Evolutionary conservation across 2,888 invertebrate genomes (phyloP).

Genomic region (Hetaerina titia): DNA sequence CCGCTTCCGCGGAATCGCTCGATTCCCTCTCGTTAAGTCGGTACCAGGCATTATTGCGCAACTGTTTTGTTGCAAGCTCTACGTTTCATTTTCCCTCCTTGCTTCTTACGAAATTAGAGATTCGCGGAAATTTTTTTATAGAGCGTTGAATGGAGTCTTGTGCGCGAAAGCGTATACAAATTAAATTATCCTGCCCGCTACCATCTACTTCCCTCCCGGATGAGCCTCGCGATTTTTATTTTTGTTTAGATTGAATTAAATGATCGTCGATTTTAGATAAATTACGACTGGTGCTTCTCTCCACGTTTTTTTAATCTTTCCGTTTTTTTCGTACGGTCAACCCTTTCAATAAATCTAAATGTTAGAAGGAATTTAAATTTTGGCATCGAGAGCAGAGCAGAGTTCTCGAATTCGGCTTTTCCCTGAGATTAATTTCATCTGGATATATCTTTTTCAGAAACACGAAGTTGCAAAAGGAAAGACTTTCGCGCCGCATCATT

Average conservation of each 20-base stretch:
- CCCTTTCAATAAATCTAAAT: background rate
- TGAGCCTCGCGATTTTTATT: background rate
- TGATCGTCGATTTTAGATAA: background rate
- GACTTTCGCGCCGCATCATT: no score
- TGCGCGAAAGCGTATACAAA: background rate
- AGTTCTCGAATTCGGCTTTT: background rate
- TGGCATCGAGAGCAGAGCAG: background rate
- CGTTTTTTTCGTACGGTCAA: background rate
- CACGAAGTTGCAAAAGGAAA: no score
- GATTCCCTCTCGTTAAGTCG: background rate
- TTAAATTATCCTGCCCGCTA: background rate
- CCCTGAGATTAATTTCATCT: background rate
- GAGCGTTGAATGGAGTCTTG: background rate
- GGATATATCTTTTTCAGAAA: no score
- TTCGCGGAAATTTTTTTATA: background rate
- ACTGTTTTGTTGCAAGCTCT: background rate
- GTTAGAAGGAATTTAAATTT: background rate
- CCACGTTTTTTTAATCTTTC: background rate
- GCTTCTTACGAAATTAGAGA: background rate
- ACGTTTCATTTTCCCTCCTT: background rate
- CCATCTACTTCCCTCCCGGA: background rate
- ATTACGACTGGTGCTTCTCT: background rate
- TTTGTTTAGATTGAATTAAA: background rate
- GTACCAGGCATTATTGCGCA: background rate
- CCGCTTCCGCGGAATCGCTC: background rate